A percentile compares a stretch with the other conserved stretches of the same genome.
phyloP scores from a whole-genome alignment of 2,888 invertebrate genomes.

The Thalpophila matura region DNA sequence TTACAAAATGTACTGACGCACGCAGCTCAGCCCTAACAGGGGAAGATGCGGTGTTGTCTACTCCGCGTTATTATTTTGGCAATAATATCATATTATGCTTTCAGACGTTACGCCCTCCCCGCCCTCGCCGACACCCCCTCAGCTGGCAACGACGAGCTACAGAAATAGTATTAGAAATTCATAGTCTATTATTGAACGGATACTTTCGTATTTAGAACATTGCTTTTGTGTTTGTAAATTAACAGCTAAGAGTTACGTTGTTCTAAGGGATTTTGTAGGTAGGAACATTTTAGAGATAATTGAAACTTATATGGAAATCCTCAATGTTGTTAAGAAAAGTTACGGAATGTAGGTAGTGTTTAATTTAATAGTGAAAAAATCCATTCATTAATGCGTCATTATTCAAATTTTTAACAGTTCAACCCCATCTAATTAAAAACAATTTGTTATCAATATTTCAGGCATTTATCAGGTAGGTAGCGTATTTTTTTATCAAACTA shows the following conservation, averaged over 20 bases:
- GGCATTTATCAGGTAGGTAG: too few species aligned
- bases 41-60: constrained; percentile 72
- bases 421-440: too few species aligned
- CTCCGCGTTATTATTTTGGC: constrained; percentile 83
- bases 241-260: constrained; percentile 18
- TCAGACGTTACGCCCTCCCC: constrained; percentile 72
- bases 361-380: too few species aligned
- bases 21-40: constrained; percentile 67
- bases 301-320: too few species aligned
- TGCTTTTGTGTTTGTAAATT: constrained; percentile 73
- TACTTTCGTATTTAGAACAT: constrained; percentile 78
- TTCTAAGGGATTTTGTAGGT: not conserved
- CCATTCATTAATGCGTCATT: too few species aligned
- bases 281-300: not conserved
- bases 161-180: constrained; percentile 86
- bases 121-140: constrained; percentile 60
- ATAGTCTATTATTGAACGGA: constrained; percentile 83
- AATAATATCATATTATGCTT: constrained; percentile 83
- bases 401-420: too few species aligned
- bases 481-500: too few species aligned
- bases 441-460: too few species aligned
- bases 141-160: constrained; percentile 77
- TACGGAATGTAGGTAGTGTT: too few species aligned
- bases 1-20: constrained; percentile 40
- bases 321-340: not conserved